Evolutionary conservation across 2,888 invertebrate species (phyloP).

Genomic region (Morpho achilles): DNA sequence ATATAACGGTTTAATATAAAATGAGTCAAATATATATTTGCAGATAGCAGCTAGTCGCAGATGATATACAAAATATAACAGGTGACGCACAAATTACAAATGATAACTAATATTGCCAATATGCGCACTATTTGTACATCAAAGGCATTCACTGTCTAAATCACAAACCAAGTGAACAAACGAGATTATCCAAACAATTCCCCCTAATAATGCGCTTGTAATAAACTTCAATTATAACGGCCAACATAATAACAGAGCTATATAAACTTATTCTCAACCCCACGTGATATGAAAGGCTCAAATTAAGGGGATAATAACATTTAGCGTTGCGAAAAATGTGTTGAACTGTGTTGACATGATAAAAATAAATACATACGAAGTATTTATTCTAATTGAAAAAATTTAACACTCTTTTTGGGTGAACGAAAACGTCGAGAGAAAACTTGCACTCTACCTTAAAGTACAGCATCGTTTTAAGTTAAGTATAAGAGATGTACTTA

Average conservation of each 20-base stretch:
- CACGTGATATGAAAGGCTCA: constrained; percentile 9
- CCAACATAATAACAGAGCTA: constrained; percentile 15
- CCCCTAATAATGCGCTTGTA: constrained; percentile 17
- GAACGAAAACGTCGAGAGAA: no score
- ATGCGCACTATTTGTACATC: constrained; percentile 3
- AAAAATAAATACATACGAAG: background rate
- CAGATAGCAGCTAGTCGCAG: no score
- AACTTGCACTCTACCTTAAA: no score
- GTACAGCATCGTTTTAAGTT: no score
- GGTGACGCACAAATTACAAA: background rate
- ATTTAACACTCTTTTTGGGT: no score
- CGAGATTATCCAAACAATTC: constrained; percentile 11
- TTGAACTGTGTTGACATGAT: constrained; percentile 4
- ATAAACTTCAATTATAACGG: constrained; percentile 18
- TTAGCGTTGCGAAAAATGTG: constrained; percentile 7
- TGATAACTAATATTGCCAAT: constrained; percentile 7
- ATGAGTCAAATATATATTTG: no score
- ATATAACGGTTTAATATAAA: no score
- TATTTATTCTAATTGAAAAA: no score
- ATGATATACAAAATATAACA: background rate
- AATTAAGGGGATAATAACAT: constrained; percentile 15
- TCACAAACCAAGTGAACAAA: constrained; percentile 17
- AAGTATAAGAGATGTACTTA: no score
- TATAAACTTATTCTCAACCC: constrained; percentile 13
- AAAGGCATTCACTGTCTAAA: constrained; percentile 5